A percentile compares a stretch with the other conserved stretches of the same genome.
These are phyloP conservation scores for Seriola quinqueradiata DNA, from an alignment of 2,113 vertebrate genomes.

Conservation along the genomic window DNA sequence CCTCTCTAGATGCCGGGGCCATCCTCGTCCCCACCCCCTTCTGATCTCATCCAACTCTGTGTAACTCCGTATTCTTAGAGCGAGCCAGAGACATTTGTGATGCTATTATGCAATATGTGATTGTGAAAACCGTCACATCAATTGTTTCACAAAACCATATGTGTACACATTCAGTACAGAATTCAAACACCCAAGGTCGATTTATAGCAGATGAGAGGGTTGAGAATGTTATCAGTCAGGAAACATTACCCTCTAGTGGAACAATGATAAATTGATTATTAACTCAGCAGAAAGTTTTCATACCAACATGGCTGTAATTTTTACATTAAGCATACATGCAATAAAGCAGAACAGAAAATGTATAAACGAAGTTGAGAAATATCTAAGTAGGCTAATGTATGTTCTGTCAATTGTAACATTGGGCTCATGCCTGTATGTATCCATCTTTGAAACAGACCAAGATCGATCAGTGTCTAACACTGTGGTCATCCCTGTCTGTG, in stretches of 20 bases:
- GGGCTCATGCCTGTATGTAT: background rate
- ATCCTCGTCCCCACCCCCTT: conserved; percentile 57
- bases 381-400: background rate
- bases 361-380: background rate
- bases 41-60: conserved; percentile 51
- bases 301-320: background rate
- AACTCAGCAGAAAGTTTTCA: background rate
- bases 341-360: too few species aligned
- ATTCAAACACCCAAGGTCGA: background rate
- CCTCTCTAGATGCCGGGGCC: conserved; percentile 73
- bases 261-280: background rate
- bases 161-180: background rate
- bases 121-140: conserved; percentile 7
- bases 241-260: conserved; percentile 70
- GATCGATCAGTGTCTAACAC: too few species aligned
- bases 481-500: too few species aligned
- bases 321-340: too few species aligned
- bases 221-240: background rate
- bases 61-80: conserved; percentile 16
- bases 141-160: background rate
- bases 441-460: background rate
- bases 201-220: background rate
- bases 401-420: background rate
- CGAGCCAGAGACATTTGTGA: conserved; percentile 15
- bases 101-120: background rate